Percentiles rank a stretch among this genome's conserved stretches.
phyloP scores from a whole-genome alignment of 2,888 invertebrate species.

The Geophilus truncorum region DNA sequence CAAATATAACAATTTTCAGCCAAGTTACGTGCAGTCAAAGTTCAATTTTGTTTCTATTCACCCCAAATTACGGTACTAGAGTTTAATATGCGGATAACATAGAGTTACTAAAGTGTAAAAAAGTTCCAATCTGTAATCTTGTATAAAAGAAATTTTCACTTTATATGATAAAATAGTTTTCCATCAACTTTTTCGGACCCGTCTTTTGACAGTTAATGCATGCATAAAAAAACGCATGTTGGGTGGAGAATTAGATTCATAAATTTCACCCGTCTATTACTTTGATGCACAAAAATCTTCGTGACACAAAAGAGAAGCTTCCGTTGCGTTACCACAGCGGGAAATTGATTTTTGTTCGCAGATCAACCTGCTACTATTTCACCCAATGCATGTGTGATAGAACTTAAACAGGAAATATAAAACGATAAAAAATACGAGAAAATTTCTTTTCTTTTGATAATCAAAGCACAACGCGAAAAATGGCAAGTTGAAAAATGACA shows the following conservation, averaged over 20 bases:
- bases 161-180: neutral
- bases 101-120: neutral
- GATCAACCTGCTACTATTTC: neutral
- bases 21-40: no score
- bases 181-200: neutral
- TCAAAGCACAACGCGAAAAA: neutral
- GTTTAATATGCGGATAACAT: neutral
- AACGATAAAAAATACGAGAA: neutral
- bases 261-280: neutral
- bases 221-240: neutral
- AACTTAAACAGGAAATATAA: neutral
- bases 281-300: neutral
- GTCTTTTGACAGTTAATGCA: neutral
- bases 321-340: neutral
- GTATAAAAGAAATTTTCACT: neutral
- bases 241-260: neutral
- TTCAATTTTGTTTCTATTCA: no score
- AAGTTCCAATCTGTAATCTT: no score
- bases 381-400: neutral
- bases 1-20: no score
- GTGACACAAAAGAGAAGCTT: neutral
- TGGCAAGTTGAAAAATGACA: neutral
- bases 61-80: no score
- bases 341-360: conserved; percentile 7
- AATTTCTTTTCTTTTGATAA: neutral